Percentiles rank a stretch among this genome's conserved stretches.
phyloP scores from a whole-genome alignment of 2,888 invertebrate species.

The Hymenopus coronatus region DNA sequence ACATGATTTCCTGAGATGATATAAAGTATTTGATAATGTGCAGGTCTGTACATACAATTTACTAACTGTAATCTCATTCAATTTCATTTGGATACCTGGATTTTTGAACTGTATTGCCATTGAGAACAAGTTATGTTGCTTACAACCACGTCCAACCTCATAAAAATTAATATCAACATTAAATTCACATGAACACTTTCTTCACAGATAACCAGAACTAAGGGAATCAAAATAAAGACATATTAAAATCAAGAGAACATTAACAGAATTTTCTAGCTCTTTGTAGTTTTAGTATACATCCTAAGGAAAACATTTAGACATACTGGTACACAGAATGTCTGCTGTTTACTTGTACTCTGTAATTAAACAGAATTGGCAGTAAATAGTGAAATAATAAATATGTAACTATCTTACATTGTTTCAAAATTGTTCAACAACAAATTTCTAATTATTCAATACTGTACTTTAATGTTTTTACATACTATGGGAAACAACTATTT shows the following conservation, averaged over 20 bases:
- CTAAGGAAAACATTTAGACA: background rate
- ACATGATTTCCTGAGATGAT: background rate
- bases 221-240: background rate
- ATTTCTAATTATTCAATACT: background rate
- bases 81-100: background rate
- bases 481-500: background rate
- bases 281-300: background rate
- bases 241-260: background rate
- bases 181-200: background rate
- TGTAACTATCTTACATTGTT: background rate
- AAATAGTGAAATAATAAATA: background rate
- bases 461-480: background rate
- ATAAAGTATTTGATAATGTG: background rate
- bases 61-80: background rate
- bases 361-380: background rate
- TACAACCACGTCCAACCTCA: background rate
- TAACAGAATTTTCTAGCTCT: background rate
- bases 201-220: background rate
- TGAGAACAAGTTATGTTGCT: background rate
- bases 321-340: background rate
- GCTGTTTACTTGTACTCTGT: background rate
- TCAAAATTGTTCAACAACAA: background rate
- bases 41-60: background rate
- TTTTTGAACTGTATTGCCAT: background rate
- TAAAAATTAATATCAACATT: background rate